A percentile compares a stretch with the other conserved stretches of the same genome.
These are phyloP conservation scores for Hucho hucho DNA, from an alignment of 2,113 vertebrate genomes.

Conservation along the genomic window DNA sequence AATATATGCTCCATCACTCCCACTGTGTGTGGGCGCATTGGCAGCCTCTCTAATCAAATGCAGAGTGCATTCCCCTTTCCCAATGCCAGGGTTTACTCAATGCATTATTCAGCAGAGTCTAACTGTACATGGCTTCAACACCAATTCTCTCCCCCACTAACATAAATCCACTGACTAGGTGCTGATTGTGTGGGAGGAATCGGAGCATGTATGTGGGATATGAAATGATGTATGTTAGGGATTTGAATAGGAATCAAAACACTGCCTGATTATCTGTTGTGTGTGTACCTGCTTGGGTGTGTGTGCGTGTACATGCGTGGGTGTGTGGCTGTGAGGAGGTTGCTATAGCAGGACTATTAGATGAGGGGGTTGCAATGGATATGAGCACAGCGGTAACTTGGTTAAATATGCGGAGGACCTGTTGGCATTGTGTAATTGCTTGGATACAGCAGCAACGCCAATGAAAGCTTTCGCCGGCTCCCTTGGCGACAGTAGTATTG, in stretches of 20 bases:
- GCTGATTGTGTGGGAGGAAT: too few species aligned
- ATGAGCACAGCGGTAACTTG: slow-evolving; percentile 50
- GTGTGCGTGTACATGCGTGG: too few species aligned
- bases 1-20: slow-evolving; percentile 42
- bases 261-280: too few species aligned
- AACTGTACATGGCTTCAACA: slow-evolving; percentile 35
- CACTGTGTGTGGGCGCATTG: slow-evolving; percentile 43
- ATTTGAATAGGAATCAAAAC: too few species aligned
- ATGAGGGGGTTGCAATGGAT: slow-evolving; percentile 44
- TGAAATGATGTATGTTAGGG: too few species aligned
- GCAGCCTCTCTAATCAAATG: slow-evolving; percentile 43
- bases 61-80: slow-evolving; percentile 43
- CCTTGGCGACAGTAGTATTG: slow-evolving; percentile 75
- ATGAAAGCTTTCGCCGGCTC: slow-evolving; percentile 67
- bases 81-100: slow-evolving; percentile 43
- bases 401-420: slow-evolving; percentile 77
- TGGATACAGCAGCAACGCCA: slow-evolving; percentile 71
- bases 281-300: too few species aligned
- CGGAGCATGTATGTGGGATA: too few species aligned
- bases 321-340: too few species aligned
- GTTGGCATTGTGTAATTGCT: slow-evolving; percentile 63
- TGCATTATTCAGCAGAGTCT: slow-evolving; percentile 31
- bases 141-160: slow-evolving; percentile 14
- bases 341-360: slow-evolving; percentile 12
- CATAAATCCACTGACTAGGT: slow-evolving; percentile 13